These are phyloP conservation scores for Neoascia interrupta DNA, from an alignment of 2,888 invertebrate genomes.

Conservation along the genomic window DNA sequence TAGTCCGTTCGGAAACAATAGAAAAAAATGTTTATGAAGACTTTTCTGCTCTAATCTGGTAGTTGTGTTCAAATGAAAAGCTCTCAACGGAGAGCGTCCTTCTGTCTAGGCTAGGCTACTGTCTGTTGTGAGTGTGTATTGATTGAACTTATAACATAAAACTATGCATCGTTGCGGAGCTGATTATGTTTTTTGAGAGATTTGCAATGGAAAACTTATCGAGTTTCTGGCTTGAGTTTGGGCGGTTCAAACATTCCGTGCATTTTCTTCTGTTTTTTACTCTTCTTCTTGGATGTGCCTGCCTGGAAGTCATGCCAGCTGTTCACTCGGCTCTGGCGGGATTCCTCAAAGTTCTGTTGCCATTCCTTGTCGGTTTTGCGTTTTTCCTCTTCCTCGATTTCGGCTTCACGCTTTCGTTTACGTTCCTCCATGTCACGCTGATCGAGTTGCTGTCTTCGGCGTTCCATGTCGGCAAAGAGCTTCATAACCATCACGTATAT, in stretches of 20 bases:
- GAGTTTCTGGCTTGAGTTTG: slow-evolving; percentile 94
- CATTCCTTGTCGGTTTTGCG: slow-evolving; percentile 95
- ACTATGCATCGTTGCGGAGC: slow-evolving; percentile 27
- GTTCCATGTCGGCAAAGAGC: slow-evolving; percentile 96
- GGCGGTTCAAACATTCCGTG: slow-evolving; percentile 91
- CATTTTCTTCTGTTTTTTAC: slow-evolving; percentile 89
- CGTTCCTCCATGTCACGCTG: slow-evolving; percentile 95
- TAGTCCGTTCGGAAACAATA: slow-evolving; percentile 39
- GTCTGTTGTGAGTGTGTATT: slow-evolving; percentile 28
- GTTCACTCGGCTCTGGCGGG: slow-evolving; percentile 93
- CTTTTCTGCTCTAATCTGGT: background rate
- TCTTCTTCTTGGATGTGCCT: slow-evolving; percentile 83
- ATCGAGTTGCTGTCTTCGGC: slow-evolving; percentile 92
- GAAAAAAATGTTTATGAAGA: slow-evolving; percentile 20
- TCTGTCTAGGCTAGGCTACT: too few relatives aligned
- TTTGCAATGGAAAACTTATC: slow-evolving; percentile 80
- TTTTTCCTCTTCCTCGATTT: slow-evolving; percentile 95
- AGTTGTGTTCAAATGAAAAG: slow-evolving; percentile 26
- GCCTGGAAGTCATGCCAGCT: slow-evolving; percentile 96
- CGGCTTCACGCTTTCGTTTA: slow-evolving; percentile 95
- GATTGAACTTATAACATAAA: slow-evolving; percentile 24
- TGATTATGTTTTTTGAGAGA: slow-evolving; percentile 30
- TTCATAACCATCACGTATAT: slow-evolving; percentile 99
- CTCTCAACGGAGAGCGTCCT: background rate
- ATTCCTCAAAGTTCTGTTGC: slow-evolving; percentile 99